Percentiles rank a stretch among this genome's conserved stretches.
Evolutionary conservation across 2,797 vertebrate genomes (phyloP).

Genomic region (Brachyrhaphis roseni): DNA sequence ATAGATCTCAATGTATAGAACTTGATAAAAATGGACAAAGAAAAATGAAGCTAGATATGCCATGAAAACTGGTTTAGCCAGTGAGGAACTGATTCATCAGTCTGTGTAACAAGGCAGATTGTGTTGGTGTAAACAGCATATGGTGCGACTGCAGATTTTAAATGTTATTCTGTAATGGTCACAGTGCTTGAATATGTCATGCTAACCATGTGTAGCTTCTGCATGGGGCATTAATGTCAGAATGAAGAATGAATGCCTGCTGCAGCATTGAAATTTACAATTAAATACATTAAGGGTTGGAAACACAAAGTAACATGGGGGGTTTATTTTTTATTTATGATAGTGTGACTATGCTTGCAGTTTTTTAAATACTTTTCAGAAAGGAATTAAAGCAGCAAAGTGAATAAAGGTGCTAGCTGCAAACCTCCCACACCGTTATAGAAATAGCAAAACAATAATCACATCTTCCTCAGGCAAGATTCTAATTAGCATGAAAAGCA

Average conservation of each 20-base stretch:
- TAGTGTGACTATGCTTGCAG: not conserved
- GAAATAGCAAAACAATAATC: constrained; percentile 32
- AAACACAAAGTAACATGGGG: not conserved
- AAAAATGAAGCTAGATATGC: not conserved
- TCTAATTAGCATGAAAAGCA: constrained; percentile 24
- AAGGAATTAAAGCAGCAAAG: constrained; percentile 14
- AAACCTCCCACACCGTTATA: constrained; percentile 22
- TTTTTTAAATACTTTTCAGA: constrained; percentile 1
- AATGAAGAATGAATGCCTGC: not conserved
- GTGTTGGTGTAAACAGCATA: not conserved
- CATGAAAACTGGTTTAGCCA: not conserved
- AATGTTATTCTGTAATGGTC: constrained; percentile 1
- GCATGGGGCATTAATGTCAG: not conserved
- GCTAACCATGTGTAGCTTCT: not conserved
- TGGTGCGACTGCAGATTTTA: not conserved
- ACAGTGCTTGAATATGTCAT: not conserved
- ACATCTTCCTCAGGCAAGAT: constrained; percentile 6
- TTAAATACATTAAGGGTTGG: not conserved
- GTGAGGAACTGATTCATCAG: not conserved
- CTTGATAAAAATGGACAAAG: not conserved
- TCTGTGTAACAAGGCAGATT: not conserved
- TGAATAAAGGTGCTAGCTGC: constrained; percentile 14
- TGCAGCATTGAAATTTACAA: not conserved
- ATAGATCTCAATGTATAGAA: not conserved
- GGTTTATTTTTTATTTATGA: not conserved